Conservation (phyloP, 1,140 invertebrate genomes). For the Eueides isabella region DNA sequence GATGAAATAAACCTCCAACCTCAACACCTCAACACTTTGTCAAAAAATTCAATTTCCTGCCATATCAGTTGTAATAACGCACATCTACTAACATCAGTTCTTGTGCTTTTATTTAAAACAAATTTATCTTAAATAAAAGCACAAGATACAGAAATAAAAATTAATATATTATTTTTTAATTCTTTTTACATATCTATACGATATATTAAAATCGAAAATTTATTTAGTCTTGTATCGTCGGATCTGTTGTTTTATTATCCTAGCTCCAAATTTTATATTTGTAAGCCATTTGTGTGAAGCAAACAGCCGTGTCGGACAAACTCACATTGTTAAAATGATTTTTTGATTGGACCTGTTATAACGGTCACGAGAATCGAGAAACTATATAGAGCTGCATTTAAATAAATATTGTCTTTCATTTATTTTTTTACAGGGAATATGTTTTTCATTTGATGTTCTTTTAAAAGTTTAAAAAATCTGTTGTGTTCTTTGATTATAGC, state of each 20-base stretch:
- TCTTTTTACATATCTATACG: too few species aligned
- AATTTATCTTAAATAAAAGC: too few species aligned
- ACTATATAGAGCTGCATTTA: constrained; percentile 55
- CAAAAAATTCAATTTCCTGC: too few species aligned
- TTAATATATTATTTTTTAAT: too few species aligned
- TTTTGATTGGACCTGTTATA: constrained; percentile 78
- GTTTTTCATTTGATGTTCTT: neutral
- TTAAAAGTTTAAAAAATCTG: too few species aligned
- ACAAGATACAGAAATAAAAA: too few species aligned
- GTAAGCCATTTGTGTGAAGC: constrained; percentile 65
- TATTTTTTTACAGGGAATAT: neutral
- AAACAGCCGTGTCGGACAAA: constrained; percentile 71
- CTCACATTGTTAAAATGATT: constrained; percentile 79
- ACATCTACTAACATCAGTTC: too few species aligned
- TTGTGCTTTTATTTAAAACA: too few species aligned
- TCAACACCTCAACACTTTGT: too few species aligned
- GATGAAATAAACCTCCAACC: too few species aligned
- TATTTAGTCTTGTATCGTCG: neutral
- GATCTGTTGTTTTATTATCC: constrained; percentile 14
- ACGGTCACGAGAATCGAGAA: constrained; percentile 55
- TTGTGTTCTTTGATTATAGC: too few species aligned
- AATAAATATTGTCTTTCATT: neutral
- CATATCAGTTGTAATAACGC: too few species aligned
- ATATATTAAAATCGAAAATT: neutral
- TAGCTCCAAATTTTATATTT: constrained; percentile 38